A percentile compares a stretch with the other conserved stretches of the same genome.
phyloP scores from a whole-genome alignment of 2,888 invertebrate genomes.

The Hirudinaria manillensis region DNA sequence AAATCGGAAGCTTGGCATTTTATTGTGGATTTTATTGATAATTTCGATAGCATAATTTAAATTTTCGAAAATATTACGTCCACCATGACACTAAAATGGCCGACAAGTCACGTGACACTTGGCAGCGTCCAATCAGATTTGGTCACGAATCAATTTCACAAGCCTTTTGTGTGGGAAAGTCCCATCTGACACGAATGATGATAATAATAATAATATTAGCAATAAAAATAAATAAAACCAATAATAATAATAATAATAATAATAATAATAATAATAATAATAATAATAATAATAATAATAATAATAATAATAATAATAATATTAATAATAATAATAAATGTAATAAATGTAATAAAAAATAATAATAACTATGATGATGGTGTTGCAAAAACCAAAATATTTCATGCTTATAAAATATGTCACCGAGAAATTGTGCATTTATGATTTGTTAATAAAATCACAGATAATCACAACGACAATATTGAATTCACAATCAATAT shows the following conservation, averaged over 20 bases:
- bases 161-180: no score
- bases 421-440: no score
- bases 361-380: slow-evolving; percentile 32
- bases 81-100: no score
- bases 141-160: no score
- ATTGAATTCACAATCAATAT: slow-evolving; percentile 19
- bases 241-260: slow-evolving; percentile 29
- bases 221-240: background rate
- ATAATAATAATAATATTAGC: slow-evolving; percentile 15
- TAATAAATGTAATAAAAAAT: slow-evolving; percentile 24
- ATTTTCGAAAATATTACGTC: no score
- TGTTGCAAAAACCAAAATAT: slow-evolving; percentile 13
- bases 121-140: no score
- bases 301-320: slow-evolving; percentile 17
- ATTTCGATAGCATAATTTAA: no score
- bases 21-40: no score
- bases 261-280: slow-evolving; percentile 31
- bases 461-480: slow-evolving; percentile 32
- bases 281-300: slow-evolving; percentile 31
- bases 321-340: background rate
- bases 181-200: background rate
- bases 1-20: no score
- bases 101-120: no score
- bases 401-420: no score
- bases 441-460: no score